phyloP scores from a whole-genome alignment of 2,888 invertebrate species.

The Yponomeuta cagnagella region DNA sequence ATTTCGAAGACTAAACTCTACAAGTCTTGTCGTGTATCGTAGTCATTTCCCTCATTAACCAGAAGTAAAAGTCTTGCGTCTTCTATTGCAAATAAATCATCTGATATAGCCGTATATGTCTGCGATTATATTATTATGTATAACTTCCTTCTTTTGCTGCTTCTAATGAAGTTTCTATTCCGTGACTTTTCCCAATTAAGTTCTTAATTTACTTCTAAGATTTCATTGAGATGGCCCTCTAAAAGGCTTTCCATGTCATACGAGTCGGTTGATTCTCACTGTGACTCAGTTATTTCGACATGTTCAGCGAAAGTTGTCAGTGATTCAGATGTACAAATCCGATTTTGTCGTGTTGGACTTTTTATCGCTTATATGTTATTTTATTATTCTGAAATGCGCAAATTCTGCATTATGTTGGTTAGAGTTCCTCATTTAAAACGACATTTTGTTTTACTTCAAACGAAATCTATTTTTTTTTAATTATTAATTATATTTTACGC shows the following conservation, averaged over 20 bases:
- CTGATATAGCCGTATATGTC: neutral
- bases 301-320: slow-evolving; percentile 25
- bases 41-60: too few relatives aligned
- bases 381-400: too few relatives aligned
- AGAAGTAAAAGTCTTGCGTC: too few relatives aligned
- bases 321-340: slow-evolving; percentile 18
- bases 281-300: neutral
- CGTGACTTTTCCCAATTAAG: neutral
- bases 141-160: neutral
- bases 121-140: neutral
- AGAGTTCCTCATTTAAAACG: too few relatives aligned
- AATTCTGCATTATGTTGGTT: too few relatives aligned
- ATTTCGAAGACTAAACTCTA: too few relatives aligned
- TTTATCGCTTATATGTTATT: slow-evolving; percentile 16
- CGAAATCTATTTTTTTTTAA: too few relatives aligned
- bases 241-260: neutral
- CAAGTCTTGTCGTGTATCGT: too few relatives aligned
- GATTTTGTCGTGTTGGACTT: slow-evolving; percentile 30
- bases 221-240: neutral
- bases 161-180: neutral
- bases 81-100: too few relatives aligned
- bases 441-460: too few relatives aligned
- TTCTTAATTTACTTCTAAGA: neutral
- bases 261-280: neutral
- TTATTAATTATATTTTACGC: too few relatives aligned